Evolutionary conservation across 2,797 vertebrate genomes (phyloP), one percentile per base, ranked within the genome.

Genomic region (Paratrypauchen microcephalus): DNA sequence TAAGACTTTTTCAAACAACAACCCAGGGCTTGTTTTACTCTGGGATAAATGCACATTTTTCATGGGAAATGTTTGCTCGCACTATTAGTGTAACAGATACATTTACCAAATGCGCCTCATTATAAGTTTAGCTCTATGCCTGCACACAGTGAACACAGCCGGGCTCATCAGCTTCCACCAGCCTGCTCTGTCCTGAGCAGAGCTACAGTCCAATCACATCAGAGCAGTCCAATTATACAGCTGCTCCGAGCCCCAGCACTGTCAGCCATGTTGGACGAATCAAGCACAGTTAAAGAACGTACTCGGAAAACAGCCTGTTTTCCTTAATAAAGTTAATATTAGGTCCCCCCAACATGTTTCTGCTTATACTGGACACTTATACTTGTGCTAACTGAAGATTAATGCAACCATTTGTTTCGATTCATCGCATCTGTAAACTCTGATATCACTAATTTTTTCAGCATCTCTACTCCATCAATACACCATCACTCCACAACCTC

Each of bases 191-290:
- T 54, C 52, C 50, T 56, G 12, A n/a, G 56, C 54, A 58, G 45
- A 12, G 12, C 39, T 41, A 2, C 11, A 62, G 69, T 79, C 69
- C 83, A 75, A 78, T 86, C 72, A 81, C 77, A 83, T 80, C 79
- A 81, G 70, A 82, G 75, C 68, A 13, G 39, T 41, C 39, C 39
- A 41, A 41, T 41, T 41, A 41, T 3, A 12, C 39, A 12, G 11
- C 18, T 56, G 50, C 75, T 68, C 66, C 36, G 24, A 0, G 69
- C 71, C 72, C 70, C 70, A 80, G 73, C 82, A 70, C 77, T 77
- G 73, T 19, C 68, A 76, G 79, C 55, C 57, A 75, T 28, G 23
- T 21, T 80, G 74, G 24, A 79, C 83, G 82, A 80, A 47, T 55
- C 61, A 74, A 47, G 70, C 23, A 74, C 64, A 75, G 78, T 78